These are phyloP conservation scores for Tyrannus savana DNA, from an alignment of 2,113 vertebrate genomes.

Conservation along the genomic window DNA sequence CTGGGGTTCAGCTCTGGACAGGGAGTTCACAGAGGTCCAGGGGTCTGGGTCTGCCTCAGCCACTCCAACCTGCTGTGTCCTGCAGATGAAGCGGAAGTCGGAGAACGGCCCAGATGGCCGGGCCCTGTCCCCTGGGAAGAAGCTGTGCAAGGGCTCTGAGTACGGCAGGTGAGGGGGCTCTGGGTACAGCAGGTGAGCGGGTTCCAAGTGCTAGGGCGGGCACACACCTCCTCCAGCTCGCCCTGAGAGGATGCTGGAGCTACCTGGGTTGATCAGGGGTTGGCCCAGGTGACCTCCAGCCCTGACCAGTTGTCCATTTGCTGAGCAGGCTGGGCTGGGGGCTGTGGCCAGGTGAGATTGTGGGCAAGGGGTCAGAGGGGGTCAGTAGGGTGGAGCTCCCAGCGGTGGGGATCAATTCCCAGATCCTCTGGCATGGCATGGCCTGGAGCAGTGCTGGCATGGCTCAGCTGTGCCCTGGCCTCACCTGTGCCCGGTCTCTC, in stretches of 20 bases:
- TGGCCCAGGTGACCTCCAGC: neutral
- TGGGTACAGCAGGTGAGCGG: conserved; percentile 35
- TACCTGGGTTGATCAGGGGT: neutral
- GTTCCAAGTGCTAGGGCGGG: neutral
- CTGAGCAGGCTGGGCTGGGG: neutral
- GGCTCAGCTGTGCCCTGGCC: neutral
- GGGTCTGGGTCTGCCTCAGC: neutral
- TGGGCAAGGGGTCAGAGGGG: neutral
- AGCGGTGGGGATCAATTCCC: fast-evolving
- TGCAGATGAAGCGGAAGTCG: conserved; percentile 70
- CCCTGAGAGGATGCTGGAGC: neutral
- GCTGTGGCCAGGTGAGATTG: neutral
- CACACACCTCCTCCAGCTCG: neutral
- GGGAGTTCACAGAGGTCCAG: neutral
- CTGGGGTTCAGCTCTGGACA: neutral
- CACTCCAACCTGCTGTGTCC: neutral
- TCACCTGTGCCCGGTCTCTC: neutral
- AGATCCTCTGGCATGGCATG: neutral
- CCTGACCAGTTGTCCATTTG: neutral
- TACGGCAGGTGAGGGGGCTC: conserved; percentile 35
- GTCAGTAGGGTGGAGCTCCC: neutral
- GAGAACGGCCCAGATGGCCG: conserved; percentile 46
- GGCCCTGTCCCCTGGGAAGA: conserved; percentile 62
- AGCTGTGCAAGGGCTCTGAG: conserved; percentile 64
- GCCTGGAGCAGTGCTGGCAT: neutral